These are phyloP conservation scores for Gymnothorax reevesii DNA, from an alignment of 2,797 vertebrate genomes.

Conservation along the genomic window DNA sequence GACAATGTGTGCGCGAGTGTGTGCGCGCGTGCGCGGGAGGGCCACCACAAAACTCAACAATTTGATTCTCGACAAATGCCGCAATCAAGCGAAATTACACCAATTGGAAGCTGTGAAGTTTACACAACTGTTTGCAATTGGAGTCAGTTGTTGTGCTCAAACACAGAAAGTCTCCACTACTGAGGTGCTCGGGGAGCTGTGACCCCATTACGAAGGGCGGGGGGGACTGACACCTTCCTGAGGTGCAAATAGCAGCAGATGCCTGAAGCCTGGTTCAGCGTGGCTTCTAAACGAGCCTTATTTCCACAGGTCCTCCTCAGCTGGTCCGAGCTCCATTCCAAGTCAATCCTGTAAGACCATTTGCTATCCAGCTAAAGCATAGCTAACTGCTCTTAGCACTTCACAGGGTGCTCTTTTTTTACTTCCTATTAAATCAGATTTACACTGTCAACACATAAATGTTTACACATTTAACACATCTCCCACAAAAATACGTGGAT, in stretches of 20 bases:
- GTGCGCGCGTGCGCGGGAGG: neutral
- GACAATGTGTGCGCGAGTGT: conserved; percentile 40
- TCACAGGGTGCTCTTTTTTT: neutral
- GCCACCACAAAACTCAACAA: conserved; percentile 19
- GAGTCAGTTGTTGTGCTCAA: neutral
- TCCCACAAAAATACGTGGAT: neutral
- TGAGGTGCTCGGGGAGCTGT: neutral
- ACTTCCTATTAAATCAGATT: neutral
- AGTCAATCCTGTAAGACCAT: neutral
- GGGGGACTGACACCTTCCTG: conserved; percentile 27
- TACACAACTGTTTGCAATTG: conserved; percentile 10
- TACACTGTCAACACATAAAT: neutral
- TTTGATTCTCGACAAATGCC: neutral
- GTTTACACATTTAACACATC: too few relatives aligned
- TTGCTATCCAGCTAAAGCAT: neutral
- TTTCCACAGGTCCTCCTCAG: neutral
- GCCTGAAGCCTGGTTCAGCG: conserved; percentile 50
- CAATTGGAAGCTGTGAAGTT: conserved; percentile 12
- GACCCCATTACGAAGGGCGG: neutral
- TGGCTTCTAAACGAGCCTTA: conserved; percentile 23
- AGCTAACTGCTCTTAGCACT: neutral
- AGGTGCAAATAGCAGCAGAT: conserved; percentile 53
- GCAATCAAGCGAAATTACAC: conserved; percentile 6
- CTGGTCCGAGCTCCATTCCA: neutral
- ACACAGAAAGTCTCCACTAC: conserved; percentile 2